These are phyloP conservation scores for Lithobates sylvaticus DNA, from an alignment of 2,797 vertebrate species.

Conservation along the genomic window DNA sequence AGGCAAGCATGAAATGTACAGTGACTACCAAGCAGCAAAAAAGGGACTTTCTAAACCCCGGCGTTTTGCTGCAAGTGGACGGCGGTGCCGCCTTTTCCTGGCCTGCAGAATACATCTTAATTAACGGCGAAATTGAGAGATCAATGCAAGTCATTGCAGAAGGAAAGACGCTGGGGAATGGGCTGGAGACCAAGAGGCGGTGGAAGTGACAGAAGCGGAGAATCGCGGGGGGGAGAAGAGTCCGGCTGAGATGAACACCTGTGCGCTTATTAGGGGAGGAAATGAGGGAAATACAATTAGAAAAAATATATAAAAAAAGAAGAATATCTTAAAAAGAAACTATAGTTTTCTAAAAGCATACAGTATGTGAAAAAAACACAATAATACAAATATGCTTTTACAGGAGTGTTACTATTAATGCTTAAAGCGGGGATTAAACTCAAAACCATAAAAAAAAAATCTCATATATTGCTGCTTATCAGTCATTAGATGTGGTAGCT, in stretches of 20 bases:
- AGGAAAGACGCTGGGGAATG: conserved; percentile 1
- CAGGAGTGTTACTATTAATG: no score
- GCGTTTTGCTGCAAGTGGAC: conserved; percentile 56
- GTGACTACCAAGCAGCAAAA: conserved; percentile 31
- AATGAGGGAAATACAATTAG: neutral
- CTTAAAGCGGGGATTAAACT: no score
- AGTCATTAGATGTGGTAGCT: no score
- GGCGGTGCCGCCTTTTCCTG: conserved; percentile 32
- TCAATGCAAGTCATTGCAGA: conserved; percentile 61
- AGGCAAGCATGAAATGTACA: neutral
- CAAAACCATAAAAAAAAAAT: no score
- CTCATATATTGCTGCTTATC: no score
- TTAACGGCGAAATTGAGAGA: conserved; percentile 68
- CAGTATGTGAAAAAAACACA: no score
- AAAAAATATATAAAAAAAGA: neutral
- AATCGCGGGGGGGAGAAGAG: neutral
- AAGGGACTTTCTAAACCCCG: conserved; percentile 61
- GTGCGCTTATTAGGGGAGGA: neutral
- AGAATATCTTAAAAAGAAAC: no score
- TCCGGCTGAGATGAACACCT: neutral
- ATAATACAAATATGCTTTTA: no score
- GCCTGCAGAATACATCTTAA: conserved; percentile 69
- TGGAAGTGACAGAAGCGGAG: neutral
- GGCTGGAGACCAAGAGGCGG: conserved; percentile 24
- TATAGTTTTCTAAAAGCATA: no score